Percentiles rank a stretch among this genome's conserved stretches.
These are phyloP conservation scores for Ceyx cyanopectus DNA, from an alignment of 2,113 vertebrate genomes.

Conservation along the genomic window DNA sequence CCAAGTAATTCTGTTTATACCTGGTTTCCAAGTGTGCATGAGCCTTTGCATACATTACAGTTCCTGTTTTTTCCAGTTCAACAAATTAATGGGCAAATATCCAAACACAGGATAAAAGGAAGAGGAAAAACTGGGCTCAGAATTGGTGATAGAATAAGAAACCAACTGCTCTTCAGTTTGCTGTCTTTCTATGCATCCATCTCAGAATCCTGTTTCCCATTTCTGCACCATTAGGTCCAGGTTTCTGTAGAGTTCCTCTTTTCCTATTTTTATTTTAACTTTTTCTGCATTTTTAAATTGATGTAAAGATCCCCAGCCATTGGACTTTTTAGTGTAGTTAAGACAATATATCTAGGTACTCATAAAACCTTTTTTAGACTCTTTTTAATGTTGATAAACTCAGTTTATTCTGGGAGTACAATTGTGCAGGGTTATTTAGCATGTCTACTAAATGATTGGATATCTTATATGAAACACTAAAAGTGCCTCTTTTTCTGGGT, in stretches of 20 bases:
- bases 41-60: not conserved
- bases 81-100: not conserved
- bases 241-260: constrained; percentile 39
- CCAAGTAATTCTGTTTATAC: not conserved
- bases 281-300: constrained; percentile 48
- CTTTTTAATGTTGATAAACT: constrained; percentile 66
- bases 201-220: not conserved
- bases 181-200: constrained; percentile 37
- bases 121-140: not conserved
- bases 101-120: not conserved
- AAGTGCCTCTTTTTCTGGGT: constrained; percentile 84
- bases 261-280: constrained; percentile 51
- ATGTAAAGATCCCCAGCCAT: constrained; percentile 59
- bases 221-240: constrained; percentile 18
- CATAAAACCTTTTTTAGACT: constrained; percentile 65
- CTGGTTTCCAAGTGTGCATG: not conserved
- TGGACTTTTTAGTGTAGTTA: constrained; percentile 64
- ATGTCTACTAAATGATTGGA: constrained; percentile 76
- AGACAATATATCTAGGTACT: constrained; percentile 63
- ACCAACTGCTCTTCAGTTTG: constrained; percentile 33
- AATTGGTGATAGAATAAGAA: not conserved
- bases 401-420: constrained; percentile 63
- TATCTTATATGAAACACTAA: constrained; percentile 81
- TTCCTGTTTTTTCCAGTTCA: not conserved
- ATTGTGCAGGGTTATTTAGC: constrained; percentile 67